Conservation (phyloP, 1,140 invertebrate genomes). For the Calosoma granatense region DNA sequence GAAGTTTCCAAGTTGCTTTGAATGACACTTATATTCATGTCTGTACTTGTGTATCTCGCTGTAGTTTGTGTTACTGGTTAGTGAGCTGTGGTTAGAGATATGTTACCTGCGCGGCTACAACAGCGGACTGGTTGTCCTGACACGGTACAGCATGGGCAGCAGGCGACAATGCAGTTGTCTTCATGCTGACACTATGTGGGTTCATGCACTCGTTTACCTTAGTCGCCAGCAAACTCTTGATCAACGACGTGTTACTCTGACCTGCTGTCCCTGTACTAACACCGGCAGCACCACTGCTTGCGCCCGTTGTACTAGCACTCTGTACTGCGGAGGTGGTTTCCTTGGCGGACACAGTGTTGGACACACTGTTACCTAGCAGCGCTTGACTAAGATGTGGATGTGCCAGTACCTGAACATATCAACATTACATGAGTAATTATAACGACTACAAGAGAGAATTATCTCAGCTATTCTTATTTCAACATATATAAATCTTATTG, state of each 20-base stretch:
- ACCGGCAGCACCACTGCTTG: no score
- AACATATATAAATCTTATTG: no score
- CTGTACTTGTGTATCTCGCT: no score
- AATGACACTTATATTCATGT: no score
- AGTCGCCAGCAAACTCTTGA: slow-evolving; percentile 76
- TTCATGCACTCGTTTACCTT: slow-evolving; percentile 66
- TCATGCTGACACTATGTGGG: slow-evolving; percentile 35
- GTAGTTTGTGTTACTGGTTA: no score
- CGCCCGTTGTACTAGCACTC: no score
- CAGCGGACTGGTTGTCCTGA: slow-evolving; percentile 29
- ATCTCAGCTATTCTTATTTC: no score
- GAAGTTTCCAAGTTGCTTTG: no score
- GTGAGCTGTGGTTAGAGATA: slow-evolving; percentile 21
- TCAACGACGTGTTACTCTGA: slow-evolving; percentile 50
- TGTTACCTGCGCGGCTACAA: slow-evolving; percentile 37
- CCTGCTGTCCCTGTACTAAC: slow-evolving; percentile 12
- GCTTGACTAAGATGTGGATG: slow-evolving; percentile 53
- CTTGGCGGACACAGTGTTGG: slow-evolving; percentile 22
- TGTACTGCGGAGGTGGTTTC: no score
- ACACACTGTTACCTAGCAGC: slow-evolving; percentile 40
- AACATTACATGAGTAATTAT: not conserved
- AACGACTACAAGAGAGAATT: slow-evolving; percentile 11
- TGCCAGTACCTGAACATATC: slow-evolving; percentile 39
- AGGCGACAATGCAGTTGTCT: slow-evolving; percentile 23
- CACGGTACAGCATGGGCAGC: not conserved